Evolutionary conservation across 2,113 vertebrate genomes (phyloP), one percentile per base, ranked within the genome.

Genomic region (Opisthocomus hoazin): DNA sequence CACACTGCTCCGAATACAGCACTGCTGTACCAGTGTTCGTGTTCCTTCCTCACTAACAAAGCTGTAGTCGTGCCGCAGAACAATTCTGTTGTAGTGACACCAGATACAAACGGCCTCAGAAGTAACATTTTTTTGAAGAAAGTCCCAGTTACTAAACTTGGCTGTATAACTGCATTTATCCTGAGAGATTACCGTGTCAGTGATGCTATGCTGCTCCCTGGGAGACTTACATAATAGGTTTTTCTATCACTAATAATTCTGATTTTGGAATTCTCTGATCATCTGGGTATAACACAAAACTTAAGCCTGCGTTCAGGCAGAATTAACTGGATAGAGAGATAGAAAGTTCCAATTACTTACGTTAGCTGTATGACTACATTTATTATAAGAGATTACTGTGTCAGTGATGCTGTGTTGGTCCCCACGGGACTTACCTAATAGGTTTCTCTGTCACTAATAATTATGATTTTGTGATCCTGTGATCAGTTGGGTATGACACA

Each of bases 321-420:
- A 96, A 93, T 68, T 95, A 97, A 95, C 64, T 91, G 71, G 90
- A 93, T 94, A 95, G 22, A 94, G 82, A 84, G 66, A 78, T 18
- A 92, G 90, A 96, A 94, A 91, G 50, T 92, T 75, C 87, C 77
- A 94, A 90, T 95, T 97, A 94, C 89, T 93, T 93, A 91, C 87
- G 90, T 87, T 82, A 93, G 71, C 60, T 48, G 30, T 90, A 66
- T 56, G 63, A 94, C 58, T 86, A 41, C 64, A 22, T 89, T 93
- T 92, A 71, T 81, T 81, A 60, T 19, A 10, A 87, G 87, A 89
- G 94, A 94, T 95, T 91, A 95, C 73, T 78, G 17, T 77, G 83
- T 80, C 80, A 76, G 53, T 66, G 86, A 66, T 61, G 45, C 30
- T 91, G 57, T 73, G 65, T 69, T 89, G 65, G 50, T 75, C 93